These are phyloP conservation scores for Pampusana beccarii DNA, from an alignment of 2,113 vertebrate genomes.

Conservation along the genomic window DNA sequence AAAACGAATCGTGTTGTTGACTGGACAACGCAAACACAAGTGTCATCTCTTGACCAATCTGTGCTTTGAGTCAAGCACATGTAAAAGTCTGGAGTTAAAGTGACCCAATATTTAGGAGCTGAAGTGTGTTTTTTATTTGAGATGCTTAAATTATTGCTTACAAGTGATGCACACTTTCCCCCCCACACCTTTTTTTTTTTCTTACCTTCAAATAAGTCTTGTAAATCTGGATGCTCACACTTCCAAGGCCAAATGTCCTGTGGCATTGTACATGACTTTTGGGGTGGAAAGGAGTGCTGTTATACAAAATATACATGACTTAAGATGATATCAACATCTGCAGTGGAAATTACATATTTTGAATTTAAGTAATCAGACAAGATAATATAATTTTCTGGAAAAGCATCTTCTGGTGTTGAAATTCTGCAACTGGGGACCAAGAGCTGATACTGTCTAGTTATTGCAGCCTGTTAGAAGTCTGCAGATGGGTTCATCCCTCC, in stretches of 20 bases:
- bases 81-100: neutral
- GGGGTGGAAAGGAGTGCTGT: neutral
- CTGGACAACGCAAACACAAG: neutral
- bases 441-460: neutral
- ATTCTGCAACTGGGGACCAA: neutral
- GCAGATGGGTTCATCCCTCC: neutral
- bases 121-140: neutral
- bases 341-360: neutral
- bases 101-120: neutral
- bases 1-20: slow-evolving; percentile 7
- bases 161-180: neutral
- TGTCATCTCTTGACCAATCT: neutral
- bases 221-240: neutral
- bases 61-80: neutral
- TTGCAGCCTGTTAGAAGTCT: neutral
- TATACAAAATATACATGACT: neutral
- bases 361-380: neutral
- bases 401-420: neutral
- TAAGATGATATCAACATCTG: neutral
- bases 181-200: neutral
- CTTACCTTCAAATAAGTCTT: neutral
- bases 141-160: neutral
- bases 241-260: neutral
- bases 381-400: neutral
- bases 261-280: neutral